Evolutionary conservation across 2,113 vertebrate genomes (phyloP).

Genomic region (Sturnira hondurensis): DNA sequence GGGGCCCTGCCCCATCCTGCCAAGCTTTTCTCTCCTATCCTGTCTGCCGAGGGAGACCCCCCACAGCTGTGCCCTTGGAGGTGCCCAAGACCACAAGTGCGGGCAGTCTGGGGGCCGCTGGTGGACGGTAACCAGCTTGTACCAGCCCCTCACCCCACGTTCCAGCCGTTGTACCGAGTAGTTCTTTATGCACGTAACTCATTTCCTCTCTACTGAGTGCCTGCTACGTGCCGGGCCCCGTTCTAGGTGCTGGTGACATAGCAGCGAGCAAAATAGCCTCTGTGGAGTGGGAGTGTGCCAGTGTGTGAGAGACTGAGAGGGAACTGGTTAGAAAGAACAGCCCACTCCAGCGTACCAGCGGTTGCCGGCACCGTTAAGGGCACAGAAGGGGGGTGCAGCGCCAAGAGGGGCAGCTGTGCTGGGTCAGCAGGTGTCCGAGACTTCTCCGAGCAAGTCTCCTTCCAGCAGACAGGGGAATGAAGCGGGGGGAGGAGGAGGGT

Average conservation of each 20-base stretch:
- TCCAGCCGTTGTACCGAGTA: background rate
- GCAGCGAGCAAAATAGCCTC: background rate
- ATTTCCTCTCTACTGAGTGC: background rate
- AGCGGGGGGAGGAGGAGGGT: no score
- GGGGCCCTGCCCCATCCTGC: background rate
- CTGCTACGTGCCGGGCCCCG: background rate
- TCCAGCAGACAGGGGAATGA: background rate
- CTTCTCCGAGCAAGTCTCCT: background rate
- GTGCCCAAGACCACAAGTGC: background rate
- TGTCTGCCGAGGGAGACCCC: background rate
- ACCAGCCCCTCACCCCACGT: background rate
- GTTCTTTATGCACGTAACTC: background rate
- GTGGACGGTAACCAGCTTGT: background rate
- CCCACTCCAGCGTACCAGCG: no score
- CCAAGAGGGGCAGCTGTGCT: background rate
- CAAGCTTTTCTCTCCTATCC: background rate
- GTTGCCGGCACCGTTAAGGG: background rate
- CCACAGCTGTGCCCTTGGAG: fast-evolving
- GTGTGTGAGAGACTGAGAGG: background rate
- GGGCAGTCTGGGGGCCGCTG: background rate
- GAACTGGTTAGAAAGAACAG: background rate
- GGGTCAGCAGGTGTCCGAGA: background rate
- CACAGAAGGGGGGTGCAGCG: no score
- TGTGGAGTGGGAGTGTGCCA: background rate
- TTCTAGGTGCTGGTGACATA: background rate